phyloP scores from a whole-genome alignment of 2,888 invertebrate species.

The Drosophila prostipennis region DNA sequence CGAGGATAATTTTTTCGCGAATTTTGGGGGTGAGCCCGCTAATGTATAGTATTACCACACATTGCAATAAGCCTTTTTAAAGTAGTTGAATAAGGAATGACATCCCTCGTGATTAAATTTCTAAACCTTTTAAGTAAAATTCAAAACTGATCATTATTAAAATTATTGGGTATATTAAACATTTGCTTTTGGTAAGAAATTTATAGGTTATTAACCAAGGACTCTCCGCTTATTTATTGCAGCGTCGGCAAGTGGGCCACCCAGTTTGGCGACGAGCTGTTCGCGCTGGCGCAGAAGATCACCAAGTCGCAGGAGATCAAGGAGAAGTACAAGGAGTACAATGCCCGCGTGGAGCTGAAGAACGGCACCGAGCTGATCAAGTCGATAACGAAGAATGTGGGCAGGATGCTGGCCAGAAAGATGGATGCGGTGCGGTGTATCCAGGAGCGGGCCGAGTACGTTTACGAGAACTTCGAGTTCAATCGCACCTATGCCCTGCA shows the following conservation, averaged over 20 bases:
- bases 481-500: conserved; percentile 81
- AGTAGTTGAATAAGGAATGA: too few species aligned
- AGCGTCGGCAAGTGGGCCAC: conserved; percentile 93
- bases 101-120: too few species aligned
- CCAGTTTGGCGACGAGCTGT: conserved; percentile 91
- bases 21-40: too few species aligned
- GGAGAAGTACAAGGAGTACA: conserved; percentile 91
- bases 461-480: conserved; percentile 87
- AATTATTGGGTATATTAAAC: too few species aligned
- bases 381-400: conserved; percentile 92
- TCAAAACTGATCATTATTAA: too few species aligned
- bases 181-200: too few species aligned
- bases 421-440: conserved; percentile 95
- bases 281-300: conserved; percentile 90
- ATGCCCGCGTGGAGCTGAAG: conserved; percentile 91
- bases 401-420: conserved; percentile 93
- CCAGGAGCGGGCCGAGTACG: conserved; percentile 89
- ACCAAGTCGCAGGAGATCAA: conserved; percentile 91
- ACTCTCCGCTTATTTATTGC: conserved; percentile 60
- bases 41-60: too few species aligned
- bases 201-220: not conserved
- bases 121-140: too few species aligned
- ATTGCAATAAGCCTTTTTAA: too few species aligned
- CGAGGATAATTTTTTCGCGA: too few species aligned
- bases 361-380: conserved; percentile 91